A percentile compares a stretch with the other conserved stretches of the same genome.
These are phyloP conservation scores for Adineta ricciae DNA, from an alignment of 2,888 invertebrate species.

Conservation along the genomic window DNA sequence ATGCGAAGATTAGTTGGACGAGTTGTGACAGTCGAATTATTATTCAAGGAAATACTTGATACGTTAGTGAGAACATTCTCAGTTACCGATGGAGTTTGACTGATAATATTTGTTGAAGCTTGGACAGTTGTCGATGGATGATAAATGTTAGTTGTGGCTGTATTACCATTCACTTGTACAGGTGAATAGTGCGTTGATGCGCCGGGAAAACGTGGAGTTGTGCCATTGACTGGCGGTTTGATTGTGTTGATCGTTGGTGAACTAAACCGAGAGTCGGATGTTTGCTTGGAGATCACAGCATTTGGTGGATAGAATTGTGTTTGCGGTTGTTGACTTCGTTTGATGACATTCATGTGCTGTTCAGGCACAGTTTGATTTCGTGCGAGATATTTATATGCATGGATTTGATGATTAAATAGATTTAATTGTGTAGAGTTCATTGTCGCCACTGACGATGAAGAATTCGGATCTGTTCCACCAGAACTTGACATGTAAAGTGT, in stretches of 20 bases:
- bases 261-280: not conserved
- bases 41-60: not conserved
- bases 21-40: not conserved
- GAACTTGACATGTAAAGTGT: not conserved
- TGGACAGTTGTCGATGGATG: not conserved
- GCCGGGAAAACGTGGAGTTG: not conserved
- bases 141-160: not conserved
- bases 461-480: not conserved
- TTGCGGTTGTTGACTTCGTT: not conserved
- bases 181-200: not conserved
- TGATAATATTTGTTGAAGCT: not conserved
- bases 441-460: not conserved
- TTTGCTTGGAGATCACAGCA: not conserved
- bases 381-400: not conserved
- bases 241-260: not conserved
- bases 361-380: not conserved
- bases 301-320: not conserved
- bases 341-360: not conserved
- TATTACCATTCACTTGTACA: not conserved
- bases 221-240: not conserved
- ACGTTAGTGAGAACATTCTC: not conserved
- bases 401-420: slow-evolving; percentile 12
- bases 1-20: slow-evolving; percentile 45
- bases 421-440: not conserved
- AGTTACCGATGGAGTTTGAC: not conserved